phyloP scores from a whole-genome alignment of 37 sponge, comb jelly and placozoan species.

The Aphrocallistes beatrix region DNA sequence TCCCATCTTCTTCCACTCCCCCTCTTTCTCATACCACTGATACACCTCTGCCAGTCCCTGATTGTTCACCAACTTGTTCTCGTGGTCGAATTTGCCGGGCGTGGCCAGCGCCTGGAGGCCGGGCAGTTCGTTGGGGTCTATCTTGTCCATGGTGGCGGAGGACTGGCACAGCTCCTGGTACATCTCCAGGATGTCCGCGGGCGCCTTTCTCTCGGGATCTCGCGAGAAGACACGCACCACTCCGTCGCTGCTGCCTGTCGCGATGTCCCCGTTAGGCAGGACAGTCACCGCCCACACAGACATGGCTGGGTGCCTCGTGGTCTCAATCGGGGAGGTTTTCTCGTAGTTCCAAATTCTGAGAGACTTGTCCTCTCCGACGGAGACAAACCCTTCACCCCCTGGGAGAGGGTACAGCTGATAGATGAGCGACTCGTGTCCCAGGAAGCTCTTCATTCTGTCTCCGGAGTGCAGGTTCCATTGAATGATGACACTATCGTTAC shows the following conservation, averaged over 20 bases:
- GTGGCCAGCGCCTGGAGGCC: neutral
- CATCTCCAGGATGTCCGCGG: neutral
- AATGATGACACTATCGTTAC: neutral
- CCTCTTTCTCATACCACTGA: neutral
- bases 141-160: conserved; percentile 5
- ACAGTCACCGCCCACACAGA: neutral
- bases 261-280: neutral
- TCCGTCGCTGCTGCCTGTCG: neutral
- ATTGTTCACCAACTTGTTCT: neutral
- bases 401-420: conserved; percentile 14
- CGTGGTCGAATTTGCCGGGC: neutral
- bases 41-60: conserved; percentile 4
- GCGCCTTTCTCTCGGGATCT: neutral
- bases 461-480: neutral
- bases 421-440: neutral
- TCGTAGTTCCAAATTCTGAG: neutral
- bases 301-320: neutral
- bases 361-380: conserved; percentile 1
- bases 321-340: neutral
- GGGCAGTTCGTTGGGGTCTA: neutral
- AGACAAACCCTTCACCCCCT: neutral
- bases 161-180: conserved; percentile 2
- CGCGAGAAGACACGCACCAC: neutral
- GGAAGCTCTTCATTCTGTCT: neutral
- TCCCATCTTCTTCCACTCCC: neutral